Percentiles rank a stretch among this genome's conserved stretches.
Evolutionary conservation across 2,113 vertebrate species (phyloP).

Genomic region (Nycticorax nycticorax): DNA sequence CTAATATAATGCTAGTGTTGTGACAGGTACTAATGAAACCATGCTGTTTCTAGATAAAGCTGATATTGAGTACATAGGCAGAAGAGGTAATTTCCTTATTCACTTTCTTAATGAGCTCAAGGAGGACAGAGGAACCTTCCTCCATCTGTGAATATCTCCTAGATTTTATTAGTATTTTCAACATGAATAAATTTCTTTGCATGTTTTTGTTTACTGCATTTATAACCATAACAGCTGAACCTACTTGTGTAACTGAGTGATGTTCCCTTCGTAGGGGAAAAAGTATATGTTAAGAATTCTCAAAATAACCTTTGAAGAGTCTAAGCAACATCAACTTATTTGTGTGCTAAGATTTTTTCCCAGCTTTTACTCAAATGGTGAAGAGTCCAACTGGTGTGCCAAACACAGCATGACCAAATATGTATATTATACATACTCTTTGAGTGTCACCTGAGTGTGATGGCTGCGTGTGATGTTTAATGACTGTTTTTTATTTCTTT

Average conservation of each 20-base stretch:
- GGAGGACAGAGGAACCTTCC: neutral
- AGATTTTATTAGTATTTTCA: slow-evolving; percentile 10
- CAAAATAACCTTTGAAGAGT: neutral
- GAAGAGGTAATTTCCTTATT: slow-evolving; percentile 61
- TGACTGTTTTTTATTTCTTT: neutral
- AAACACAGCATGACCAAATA: neutral
- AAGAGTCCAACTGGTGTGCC: neutral
- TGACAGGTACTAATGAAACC: slow-evolving; percentile 57
- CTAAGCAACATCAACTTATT: neutral
- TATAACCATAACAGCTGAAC: neutral
- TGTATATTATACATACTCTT: neutral
- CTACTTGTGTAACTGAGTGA: neutral
- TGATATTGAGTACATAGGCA: slow-evolving; percentile 38
- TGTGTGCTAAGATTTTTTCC: neutral
- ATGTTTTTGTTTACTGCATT: neutral
- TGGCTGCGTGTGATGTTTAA: neutral
- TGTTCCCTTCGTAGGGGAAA: neutral
- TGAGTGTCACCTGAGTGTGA: neutral
- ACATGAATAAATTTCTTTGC: neutral
- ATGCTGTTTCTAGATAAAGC: slow-evolving; percentile 46
- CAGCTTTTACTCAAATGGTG: neutral
- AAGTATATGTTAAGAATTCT: neutral
- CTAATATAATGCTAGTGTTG: slow-evolving; percentile 25
- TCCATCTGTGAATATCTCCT: neutral
- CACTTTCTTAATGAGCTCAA: slow-evolving; percentile 55